A percentile compares a stretch with the other conserved stretches of the same genome.
These are phyloP conservation scores for Conistra vaccinii DNA, from an alignment of 2,888 invertebrate genomes.

Conservation along the genomic window DNA sequence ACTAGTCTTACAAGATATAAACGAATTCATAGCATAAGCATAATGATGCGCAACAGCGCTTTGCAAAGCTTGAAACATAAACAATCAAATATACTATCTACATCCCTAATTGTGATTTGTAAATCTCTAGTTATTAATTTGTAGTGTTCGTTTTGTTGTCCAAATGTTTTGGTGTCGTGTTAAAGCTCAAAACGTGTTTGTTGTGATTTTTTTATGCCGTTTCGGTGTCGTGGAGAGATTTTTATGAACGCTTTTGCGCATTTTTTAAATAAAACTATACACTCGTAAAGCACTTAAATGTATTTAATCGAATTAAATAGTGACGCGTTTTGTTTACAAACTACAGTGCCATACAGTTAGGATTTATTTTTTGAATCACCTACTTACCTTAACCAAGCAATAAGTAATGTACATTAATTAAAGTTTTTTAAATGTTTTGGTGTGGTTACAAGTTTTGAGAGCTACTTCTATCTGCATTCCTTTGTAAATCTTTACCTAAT, in stretches of 20 bases:
- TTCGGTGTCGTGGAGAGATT: constrained; percentile 86
- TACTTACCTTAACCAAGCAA: constrained; percentile 27
- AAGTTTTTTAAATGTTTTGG: constrained; percentile 42
- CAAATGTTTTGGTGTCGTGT: constrained; percentile 76
- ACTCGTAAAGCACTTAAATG: constrained; percentile 70
- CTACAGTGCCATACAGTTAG: constrained; percentile 42
- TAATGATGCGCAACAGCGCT: constrained; percentile 26
- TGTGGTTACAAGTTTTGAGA: constrained; percentile 37
- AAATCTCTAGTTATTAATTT: constrained; percentile 56
- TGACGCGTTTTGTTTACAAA: constrained; percentile 51
- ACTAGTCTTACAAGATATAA: constrained; percentile 26
- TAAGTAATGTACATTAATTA: constrained; percentile 27
- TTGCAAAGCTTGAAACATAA: constrained; percentile 35
- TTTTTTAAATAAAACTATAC: constrained; percentile 79
- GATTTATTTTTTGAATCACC: constrained; percentile 32
- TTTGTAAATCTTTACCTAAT: constrained; percentile 46
- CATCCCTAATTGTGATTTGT: constrained; percentile 51
- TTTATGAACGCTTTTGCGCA: constrained; percentile 89
- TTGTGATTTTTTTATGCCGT: constrained; percentile 82
- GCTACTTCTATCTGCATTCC: constrained; percentile 27
- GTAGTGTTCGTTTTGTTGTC: constrained; percentile 57
- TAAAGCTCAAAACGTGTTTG: constrained; percentile 77
- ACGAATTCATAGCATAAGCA: constrained; percentile 25
- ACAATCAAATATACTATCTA: constrained; percentile 23
- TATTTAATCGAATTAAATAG: constrained; percentile 60